These are phyloP conservation scores for Crenichthys baileyi DNA, from an alignment of 2,797 vertebrate species.

Conservation along the genomic window DNA sequence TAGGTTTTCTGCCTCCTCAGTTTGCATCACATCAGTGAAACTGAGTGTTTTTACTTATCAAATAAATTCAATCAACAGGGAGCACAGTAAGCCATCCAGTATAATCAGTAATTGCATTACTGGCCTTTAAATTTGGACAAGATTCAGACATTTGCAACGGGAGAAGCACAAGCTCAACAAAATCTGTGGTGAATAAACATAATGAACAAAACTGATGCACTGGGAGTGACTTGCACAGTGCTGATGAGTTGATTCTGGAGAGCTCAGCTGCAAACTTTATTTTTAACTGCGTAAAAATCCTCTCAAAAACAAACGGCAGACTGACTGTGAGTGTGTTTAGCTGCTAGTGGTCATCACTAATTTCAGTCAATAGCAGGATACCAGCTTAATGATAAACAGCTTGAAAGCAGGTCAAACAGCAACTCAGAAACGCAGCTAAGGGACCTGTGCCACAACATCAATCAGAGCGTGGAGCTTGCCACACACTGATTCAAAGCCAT, in stretches of 20 bases:
- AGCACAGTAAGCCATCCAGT: constrained; percentile 15
- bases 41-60: constrained; percentile 8
- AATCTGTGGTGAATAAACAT: constrained; percentile 34
- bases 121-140: constrained; percentile 37
- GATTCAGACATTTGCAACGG: constrained; percentile 36
- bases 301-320: constrained; percentile 29
- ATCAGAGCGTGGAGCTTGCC: constrained; percentile 6
- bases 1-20: constrained; percentile 6
- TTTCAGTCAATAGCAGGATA: constrained; percentile 46
- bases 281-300: constrained; percentile 24
- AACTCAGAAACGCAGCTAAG: constrained; percentile 24
- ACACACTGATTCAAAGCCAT: constrained; percentile 47
- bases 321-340: constrained; percentile 23
- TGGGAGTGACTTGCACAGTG: constrained; percentile 29
- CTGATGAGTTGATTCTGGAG: constrained; percentile 31
- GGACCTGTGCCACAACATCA: constrained; percentile 9
- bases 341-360: constrained; percentile 37
- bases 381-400: constrained; percentile 57
- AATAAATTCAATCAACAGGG: constrained; percentile 16
- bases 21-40: neutral
- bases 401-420: constrained; percentile 37
- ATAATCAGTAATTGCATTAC: constrained; percentile 52
- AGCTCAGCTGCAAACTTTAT: constrained; percentile 15
- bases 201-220: constrained; percentile 57
- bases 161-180: constrained; percentile 47